Conservation (phyloP, 2,888 invertebrate species). For the Lycophotia porphyrea region DNA sequence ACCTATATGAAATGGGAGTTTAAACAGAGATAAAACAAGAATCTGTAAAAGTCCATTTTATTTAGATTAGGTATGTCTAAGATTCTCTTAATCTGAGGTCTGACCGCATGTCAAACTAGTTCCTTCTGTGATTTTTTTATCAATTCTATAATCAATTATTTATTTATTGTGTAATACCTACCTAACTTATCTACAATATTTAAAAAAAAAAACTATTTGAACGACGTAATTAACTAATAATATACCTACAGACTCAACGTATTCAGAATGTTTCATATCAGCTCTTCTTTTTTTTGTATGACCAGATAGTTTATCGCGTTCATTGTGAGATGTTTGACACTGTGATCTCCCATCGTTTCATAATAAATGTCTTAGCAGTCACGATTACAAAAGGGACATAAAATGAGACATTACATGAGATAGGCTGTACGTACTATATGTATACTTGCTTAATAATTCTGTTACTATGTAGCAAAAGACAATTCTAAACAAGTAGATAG, state of each 20-base stretch:
- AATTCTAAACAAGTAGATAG: not conserved
- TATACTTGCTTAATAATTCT: not conserved
- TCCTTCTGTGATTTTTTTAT: not conserved
- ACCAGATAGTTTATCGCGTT: not conserved
- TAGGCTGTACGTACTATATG: not conserved
- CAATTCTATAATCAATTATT: not conserved
- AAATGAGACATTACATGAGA: not conserved
- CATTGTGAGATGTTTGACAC: not conserved
- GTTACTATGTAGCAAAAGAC: not conserved
- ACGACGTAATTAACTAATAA: not conserved
- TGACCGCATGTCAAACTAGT: constrained; percentile 1
- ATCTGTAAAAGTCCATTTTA: not conserved
- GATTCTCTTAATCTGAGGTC: not conserved
- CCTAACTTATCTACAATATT: not conserved
- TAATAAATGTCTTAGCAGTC: not conserved
- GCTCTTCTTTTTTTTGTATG: not conserved
- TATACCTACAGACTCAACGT: not conserved
- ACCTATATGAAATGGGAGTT: not conserved
- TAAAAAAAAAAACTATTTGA: not conserved
- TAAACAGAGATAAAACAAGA: not conserved
- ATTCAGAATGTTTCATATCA: constrained; percentile 14
- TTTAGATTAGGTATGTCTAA: not conserved
- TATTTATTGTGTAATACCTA: constrained; percentile 9
- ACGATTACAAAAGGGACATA: not conserved
- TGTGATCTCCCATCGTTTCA: not conserved